Evolutionary conservation across 2,797 vertebrate species (phyloP).

Genomic region (Phataginus tetradactyla): DNA sequence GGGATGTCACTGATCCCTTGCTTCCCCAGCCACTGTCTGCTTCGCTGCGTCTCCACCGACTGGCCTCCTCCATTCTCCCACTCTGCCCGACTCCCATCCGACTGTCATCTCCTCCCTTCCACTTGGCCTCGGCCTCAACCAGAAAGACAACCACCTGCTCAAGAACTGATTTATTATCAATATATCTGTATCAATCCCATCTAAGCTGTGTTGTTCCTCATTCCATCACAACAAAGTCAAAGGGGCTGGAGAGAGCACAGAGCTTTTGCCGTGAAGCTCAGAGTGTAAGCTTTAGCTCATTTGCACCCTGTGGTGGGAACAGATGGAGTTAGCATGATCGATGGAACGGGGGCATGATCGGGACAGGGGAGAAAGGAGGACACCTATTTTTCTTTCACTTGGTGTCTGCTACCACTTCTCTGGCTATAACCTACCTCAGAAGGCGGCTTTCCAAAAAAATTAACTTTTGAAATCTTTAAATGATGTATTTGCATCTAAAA

Average conservation of each 20-base stretch:
- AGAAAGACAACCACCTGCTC: background rate
- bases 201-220: background rate
- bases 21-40: background rate
- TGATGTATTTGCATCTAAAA: background rate
- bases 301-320: background rate
- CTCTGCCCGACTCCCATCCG: background rate
- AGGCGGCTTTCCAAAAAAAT: background rate
- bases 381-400: background rate
- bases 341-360: too few relatives aligned
- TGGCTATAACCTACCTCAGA: background rate
- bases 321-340: too few relatives aligned
- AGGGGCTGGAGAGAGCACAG: background rate
- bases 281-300: background rate
- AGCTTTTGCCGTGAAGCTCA: background rate
- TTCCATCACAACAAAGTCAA: background rate
- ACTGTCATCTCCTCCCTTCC: background rate
- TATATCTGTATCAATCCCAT: background rate
- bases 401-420: background rate
- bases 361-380: background rate
- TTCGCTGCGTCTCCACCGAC: background rate
- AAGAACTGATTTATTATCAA: background rate
- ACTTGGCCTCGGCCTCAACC: background rate
- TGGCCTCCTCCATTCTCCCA: accelerated
- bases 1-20: background rate
- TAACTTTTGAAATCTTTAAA: constrained; percentile 19